Evolutionary conservation across 2,113 vertebrate genomes (phyloP).

Genomic region (Platysternon megacephalum): DNA sequence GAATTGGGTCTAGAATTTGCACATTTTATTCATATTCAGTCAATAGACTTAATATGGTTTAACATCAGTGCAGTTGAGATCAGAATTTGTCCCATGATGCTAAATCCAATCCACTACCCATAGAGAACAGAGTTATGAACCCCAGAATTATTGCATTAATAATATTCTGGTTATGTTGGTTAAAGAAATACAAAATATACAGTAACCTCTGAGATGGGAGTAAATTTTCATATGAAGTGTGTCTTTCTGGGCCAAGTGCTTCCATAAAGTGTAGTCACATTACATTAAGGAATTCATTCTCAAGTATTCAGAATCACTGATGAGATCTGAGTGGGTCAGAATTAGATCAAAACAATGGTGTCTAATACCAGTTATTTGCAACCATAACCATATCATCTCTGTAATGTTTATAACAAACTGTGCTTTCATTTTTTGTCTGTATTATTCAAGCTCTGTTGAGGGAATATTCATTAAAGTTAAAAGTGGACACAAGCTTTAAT

Average conservation of each 20-base stretch:
- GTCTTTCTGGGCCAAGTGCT: background rate
- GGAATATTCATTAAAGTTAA: constrained; percentile 7
- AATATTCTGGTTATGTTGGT: background rate
- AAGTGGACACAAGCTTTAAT: background rate
- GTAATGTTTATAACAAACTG: background rate
- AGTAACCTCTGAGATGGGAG: background rate
- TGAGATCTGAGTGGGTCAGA: background rate
- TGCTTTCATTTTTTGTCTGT: background rate
- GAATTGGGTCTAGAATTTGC: background rate
- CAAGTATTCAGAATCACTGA: background rate
- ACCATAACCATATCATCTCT: background rate
- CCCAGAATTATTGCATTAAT: background rate
- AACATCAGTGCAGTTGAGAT: background rate
- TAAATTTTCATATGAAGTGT: background rate
- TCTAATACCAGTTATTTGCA: background rate
- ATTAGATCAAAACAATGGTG: background rate
- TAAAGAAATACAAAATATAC: background rate
- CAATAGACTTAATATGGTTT: background rate
- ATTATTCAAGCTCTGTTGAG: background rate
- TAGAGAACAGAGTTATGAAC: background rate
- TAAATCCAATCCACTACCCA: background rate
- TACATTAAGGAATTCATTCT: background rate
- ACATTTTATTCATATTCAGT: background rate
- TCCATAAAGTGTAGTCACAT: background rate
- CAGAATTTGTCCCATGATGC: background rate